Base-by-base conservation (phyloP, 2,113 vertebrate genomes). In the Cheirogaleus medius region DNA sequence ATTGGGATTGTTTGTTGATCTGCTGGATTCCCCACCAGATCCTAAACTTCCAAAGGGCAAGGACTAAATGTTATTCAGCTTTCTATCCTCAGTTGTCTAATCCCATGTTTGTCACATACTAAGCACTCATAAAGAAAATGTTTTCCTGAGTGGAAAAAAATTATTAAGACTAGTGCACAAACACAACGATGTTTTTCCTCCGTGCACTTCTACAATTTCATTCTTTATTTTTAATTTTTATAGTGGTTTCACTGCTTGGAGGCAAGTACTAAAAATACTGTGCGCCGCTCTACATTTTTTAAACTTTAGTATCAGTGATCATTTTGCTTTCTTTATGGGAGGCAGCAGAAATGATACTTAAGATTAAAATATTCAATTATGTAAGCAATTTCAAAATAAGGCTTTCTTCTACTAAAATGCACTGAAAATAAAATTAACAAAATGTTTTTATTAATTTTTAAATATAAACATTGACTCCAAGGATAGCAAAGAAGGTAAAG, bases 371-470 rank as follows among this genome's bases (percentile, higher is more conserved):
- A 68, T 66, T 93, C 49, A 90, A 93, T 87, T 74, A 91, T 60
- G 12, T 23, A 74, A 71, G n/a, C 68, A 94, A 96, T 94, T 96
- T 73, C 90, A 94, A 97, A 95, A 80, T 66, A 9, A 94, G 6
- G 42, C 34, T 84, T 91, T 76, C 52, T 77, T 92, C 91, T 77
- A 90, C 21, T 90, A 29, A 80, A 94, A 68, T 77, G 52, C 27
- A 34, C 21, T 56, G 52, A 94, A 91, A 95, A 96, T 77, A 87
- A 87, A 95, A 76, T 5, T 84, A 87, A 63, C 10, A 47, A 49
- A 68, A 63, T 63, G 39, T 82, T 73, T 47, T 64, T 52, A 83
- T 39, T 58, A 58, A 84, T 93, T 90, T 87, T 69, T 91, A 66
- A 83, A 90, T 20, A 96, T 58, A 94, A 82, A 94, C 32, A 74